A percentile compares a stretch with the other conserved stretches of the same genome.
Conservation (phyloP, 2,797 vertebrate species). For the Orientallactaga sibirica region DNA sequence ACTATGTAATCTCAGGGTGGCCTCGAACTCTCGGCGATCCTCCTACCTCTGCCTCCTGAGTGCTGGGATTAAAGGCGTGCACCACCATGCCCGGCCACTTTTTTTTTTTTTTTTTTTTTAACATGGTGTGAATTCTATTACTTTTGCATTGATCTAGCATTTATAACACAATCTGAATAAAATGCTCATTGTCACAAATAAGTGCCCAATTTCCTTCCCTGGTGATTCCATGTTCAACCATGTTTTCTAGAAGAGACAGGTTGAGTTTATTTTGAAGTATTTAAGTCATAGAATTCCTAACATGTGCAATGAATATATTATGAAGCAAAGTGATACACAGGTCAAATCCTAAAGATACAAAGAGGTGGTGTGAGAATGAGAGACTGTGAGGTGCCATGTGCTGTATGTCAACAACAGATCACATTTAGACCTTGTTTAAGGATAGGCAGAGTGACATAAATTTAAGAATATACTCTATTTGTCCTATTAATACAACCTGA, state of each 20-base stretch:
- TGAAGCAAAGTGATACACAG: background rate
- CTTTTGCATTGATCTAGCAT: background rate
- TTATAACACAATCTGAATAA: background rate
- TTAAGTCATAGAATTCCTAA: background rate
- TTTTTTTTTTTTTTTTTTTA: background rate
- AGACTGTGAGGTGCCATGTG: background rate
- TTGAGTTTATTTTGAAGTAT: background rate
- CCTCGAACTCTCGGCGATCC: no score
- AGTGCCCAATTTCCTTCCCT: background rate
- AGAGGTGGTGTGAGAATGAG: background rate
- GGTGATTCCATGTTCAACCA: background rate
- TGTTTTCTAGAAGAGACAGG: slow-evolving; percentile 11
- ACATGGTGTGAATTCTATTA: background rate
- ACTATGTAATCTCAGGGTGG: no score
- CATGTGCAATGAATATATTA: background rate
- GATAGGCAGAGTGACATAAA: background rate
- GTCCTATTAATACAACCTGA: background rate
- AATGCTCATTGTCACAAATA: background rate
- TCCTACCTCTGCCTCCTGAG: no score
- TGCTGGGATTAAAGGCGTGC: no score
- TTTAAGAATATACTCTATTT: background rate
- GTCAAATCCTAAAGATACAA: background rate
- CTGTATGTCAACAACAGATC: background rate
- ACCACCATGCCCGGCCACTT: no score
- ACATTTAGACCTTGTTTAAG: background rate